Conservation (phyloP, 2,797 vertebrate genomes). For the Neomorphus geoffroyi region DNA sequence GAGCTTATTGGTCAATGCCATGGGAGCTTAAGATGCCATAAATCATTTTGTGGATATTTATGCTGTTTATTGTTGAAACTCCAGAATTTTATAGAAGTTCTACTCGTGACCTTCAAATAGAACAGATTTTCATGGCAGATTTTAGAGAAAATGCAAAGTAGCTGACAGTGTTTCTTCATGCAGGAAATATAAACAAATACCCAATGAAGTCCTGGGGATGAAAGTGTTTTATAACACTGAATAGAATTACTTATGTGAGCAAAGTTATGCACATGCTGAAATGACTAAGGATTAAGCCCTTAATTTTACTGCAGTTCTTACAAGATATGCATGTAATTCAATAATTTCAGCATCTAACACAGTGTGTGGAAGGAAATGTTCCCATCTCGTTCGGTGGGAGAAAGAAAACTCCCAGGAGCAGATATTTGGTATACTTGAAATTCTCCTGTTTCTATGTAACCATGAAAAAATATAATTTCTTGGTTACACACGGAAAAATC, state of each 20-base stretch:
- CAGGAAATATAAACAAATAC: conserved; percentile 12
- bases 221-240: not conserved
- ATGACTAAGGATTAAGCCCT: not conserved
- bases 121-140: not conserved
- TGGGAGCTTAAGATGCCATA: not conserved
- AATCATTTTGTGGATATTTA: conserved; percentile 19
- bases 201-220: not conserved
- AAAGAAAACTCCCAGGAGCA: not conserved
- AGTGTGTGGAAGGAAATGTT: not conserved
- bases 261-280: not conserved
- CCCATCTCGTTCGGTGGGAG: not conserved
- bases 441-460: not conserved
- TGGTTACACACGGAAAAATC: not conserved
- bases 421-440: not conserved
- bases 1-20: conserved; percentile 3
- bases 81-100: not conserved
- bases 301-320: not conserved
- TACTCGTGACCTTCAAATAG: not conserved
- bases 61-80: not conserved
- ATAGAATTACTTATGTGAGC: not conserved
- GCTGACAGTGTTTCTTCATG: not conserved
- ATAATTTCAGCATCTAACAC: not conserved
- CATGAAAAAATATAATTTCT: not conserved
- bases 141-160: not conserved
- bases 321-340: not conserved